phyloP scores from a whole-genome alignment of 35 echinoderm and acorn worm species.

The Lytechinus pictus region DNA sequence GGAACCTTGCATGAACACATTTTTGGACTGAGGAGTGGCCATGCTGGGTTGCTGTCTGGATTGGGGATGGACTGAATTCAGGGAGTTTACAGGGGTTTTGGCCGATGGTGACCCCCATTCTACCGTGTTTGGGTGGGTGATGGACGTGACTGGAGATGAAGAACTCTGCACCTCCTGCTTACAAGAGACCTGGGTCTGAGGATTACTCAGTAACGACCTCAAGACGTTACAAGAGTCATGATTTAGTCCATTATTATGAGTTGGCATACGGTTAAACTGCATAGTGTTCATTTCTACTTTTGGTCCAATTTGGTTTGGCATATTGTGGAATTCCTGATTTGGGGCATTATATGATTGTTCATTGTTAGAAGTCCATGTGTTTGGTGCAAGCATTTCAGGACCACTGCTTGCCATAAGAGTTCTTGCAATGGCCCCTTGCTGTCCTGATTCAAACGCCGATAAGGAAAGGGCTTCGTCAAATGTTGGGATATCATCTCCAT shows the following conservation, averaged over 20 bases:
- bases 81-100: not conserved
- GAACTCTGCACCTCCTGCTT: slow-evolving; percentile 3
- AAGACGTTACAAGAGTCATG: slow-evolving; percentile 1
- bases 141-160: slow-evolving; percentile 19
- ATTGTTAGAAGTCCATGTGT: not conserved
- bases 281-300: slow-evolving; percentile 26
- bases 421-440: not conserved
- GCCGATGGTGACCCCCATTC: slow-evolving; percentile 12
- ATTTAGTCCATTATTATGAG: not conserved
- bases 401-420: not conserved
- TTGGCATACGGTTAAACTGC: not conserved
- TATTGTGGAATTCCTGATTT: not conserved
- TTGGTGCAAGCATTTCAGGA: not conserved
- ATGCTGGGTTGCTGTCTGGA: not conserved
- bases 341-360: not conserved
- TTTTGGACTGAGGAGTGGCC: not conserved
- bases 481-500: slow-evolving; percentile 34
- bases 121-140: slow-evolving; percentile 34
- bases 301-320: slow-evolving; percentile 36
- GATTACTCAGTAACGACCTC: not conserved
- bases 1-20: not conserved
- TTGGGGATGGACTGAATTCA: not conserved
- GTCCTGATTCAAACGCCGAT: not conserved
- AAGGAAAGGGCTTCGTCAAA: slow-evolving; percentile 15
- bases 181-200: not conserved